Conservation (phyloP, 2,113 vertebrate genomes). For the Ctenodactylus gundi region DNA sequence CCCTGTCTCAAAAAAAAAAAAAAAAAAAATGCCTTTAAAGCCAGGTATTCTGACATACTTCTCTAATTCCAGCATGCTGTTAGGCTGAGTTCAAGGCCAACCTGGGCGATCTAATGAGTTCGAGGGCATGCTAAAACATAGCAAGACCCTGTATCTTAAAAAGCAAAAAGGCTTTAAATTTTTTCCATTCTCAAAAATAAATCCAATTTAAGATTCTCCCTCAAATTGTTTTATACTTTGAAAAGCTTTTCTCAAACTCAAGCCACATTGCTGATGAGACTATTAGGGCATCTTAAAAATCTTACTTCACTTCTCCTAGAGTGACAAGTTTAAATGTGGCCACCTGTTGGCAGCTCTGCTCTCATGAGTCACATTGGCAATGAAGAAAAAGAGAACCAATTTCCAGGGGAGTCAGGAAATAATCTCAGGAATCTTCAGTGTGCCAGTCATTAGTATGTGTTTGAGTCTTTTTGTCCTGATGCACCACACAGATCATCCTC, state of each 20-base stretch:
- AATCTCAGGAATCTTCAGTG: neutral
- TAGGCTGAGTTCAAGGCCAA: neutral
- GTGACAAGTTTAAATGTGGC: neutral
- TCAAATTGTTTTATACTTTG: constrained; percentile 16
- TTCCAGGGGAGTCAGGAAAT: neutral
- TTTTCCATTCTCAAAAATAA: neutral
- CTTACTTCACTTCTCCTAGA: constrained; percentile 2
- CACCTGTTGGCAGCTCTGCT: neutral
- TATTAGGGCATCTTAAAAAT: neutral
- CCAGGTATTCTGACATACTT: too few species aligned
- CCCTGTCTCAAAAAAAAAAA: too few species aligned
- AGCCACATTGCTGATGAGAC: neutral
- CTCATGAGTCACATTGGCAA: neutral
- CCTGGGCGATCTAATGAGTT: too few species aligned
- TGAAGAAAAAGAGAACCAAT: neutral
- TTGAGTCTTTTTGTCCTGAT: neutral
- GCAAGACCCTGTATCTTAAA: too few species aligned
- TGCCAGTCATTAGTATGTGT: neutral
- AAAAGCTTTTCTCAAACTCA: neutral
- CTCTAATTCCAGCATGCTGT: neutral
- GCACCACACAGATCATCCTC: neutral
- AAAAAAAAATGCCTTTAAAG: neutral
- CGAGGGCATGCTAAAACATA: too few species aligned
- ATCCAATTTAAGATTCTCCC: too few species aligned
- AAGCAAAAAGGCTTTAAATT: neutral